Evolutionary conservation across 2,797 vertebrate genomes (phyloP).

Genomic region (Allobates femoralis): DNA sequence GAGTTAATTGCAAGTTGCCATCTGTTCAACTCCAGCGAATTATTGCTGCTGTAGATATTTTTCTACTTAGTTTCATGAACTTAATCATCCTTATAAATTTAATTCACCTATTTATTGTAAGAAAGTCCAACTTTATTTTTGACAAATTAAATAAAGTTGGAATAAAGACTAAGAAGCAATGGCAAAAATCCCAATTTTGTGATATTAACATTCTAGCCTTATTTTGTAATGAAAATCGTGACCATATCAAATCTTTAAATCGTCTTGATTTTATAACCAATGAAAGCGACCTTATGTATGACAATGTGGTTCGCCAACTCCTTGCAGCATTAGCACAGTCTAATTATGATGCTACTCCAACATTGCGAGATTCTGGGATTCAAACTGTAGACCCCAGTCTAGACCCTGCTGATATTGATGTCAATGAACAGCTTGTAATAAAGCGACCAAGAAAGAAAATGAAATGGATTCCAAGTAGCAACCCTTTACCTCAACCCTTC

Average conservation of each 20-base stretch:
- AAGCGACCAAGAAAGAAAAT: conserved; percentile 97
- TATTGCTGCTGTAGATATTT: conserved; percentile 92
- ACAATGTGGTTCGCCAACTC: conserved; percentile 96
- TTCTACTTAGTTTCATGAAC: conserved; percentile 94
- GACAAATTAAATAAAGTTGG: conserved; percentile 99
- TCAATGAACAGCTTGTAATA: conserved; percentile 87
- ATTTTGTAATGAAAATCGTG: conserved; percentile 99
- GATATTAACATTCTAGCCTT: conserved; percentile 99
- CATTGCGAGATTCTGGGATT: conserved; percentile 90
- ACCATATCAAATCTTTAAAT: conserved; percentile 98
- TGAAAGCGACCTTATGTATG: conserved; percentile 98
- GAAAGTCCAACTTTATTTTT: conserved; percentile 99
- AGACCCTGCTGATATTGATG: conserved; percentile 86
- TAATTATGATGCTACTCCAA: conserved; percentile 94
- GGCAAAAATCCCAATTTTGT: conserved; percentile 98
- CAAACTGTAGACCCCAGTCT: conserved; percentile 92
- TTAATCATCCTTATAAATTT: conserved; percentile 94
- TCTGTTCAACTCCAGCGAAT: conserved; percentile 97
- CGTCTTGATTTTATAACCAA: conserved; percentile 98
- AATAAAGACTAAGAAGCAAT: conserved; percentile 94
- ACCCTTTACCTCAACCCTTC: conserved; percentile 95
- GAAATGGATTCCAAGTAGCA: conserved; percentile 93
- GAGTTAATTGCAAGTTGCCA: conserved; percentile 94
- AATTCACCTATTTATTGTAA: conserved; percentile 95
- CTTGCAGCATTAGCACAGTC: conserved; percentile 95